Percentiles rank a stretch among this genome's conserved stretches.
These are phyloP conservation scores for Biston stratarius DNA, from an alignment of 2,888 invertebrate species.

Conservation along the genomic window DNA sequence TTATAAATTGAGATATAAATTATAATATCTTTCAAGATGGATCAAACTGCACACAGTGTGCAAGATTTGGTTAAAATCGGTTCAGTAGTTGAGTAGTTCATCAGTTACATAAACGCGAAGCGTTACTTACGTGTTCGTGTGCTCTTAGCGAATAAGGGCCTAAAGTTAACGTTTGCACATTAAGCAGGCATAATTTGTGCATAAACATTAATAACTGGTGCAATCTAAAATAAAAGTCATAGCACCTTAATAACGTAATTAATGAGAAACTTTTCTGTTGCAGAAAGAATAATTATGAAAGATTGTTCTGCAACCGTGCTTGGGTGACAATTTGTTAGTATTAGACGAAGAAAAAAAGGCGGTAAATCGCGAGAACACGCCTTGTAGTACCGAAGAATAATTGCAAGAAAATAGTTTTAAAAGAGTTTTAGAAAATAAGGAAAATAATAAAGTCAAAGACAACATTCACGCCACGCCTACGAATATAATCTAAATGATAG, in stretches of 20 bases:
- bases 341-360: slow-evolving; percentile 20
- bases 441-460: background rate
- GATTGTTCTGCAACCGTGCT: background rate
- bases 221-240: background rate
- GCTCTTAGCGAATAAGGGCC: too few species aligned
- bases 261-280: background rate
- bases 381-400: slow-evolving; percentile 12
- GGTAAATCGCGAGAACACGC: slow-evolving; percentile 17
- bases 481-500: too few species aligned
- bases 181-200: too few species aligned
- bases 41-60: too few species aligned
- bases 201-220: background rate
- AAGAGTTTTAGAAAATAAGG: background rate
- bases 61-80: too few species aligned
- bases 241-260: background rate
- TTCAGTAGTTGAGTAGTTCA: too few species aligned
- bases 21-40: too few species aligned
- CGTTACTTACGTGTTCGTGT: too few species aligned
- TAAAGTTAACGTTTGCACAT: too few species aligned
- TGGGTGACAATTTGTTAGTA: slow-evolving; percentile 20
- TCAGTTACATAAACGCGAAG: too few species aligned
- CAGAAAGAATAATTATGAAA: slow-evolving; percentile 10
- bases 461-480: too few species aligned
- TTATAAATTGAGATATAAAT: too few species aligned
- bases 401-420: slow-evolving; percentile 11